Evolutionary conservation across 2,888 invertebrate species (phyloP), one percentile per base, ranked within the genome.

Genomic region (Sialis fuliginosa): DNA sequence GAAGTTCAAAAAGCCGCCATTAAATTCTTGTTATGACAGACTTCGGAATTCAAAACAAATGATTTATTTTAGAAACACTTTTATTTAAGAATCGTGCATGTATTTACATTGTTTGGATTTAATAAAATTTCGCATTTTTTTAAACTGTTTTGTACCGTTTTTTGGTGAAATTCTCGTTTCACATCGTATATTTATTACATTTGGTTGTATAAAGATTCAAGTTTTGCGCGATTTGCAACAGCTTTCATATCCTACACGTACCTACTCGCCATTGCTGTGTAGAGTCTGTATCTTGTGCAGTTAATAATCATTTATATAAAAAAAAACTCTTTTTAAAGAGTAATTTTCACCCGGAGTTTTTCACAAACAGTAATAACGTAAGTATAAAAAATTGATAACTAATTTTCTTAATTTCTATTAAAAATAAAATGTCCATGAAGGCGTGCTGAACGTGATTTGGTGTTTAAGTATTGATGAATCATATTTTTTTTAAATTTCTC

Each of bases 361-460:
- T 62, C 60, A 59, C 60, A 60, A 64, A 61, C 60, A 59, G 66
- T 64, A 59, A 62, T 59, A 60, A 64, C 59, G 66, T 66, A 58
- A 65, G 66, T 65, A 58, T 45, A 22, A 22, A 22, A 22, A 22
- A 22, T 22, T 22, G 22, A 22, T 22, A 22, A 22, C 22, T 22
- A 22, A 22, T 22, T 22, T 22, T 22, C 22, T 22, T 22, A 2
- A 22, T 22, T 22, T 22, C 22, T 22, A 22, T 4, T 22, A 22
- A 22, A 22, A 22, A 22, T 22, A 4, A 22, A 22, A 22, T 22
- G 22, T 22, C 22, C 22, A 4, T 22, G 22, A 22, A 22, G 22
- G 22, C 22, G 22, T 22, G 22, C 22, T 22, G 4, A 22, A 22
- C 4, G 22, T 22, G 22, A 22, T 22, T 22, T 22, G 22, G 22